Conservation (phyloP, 2,797 vertebrate species). For the Tokudaia muenninki region DNA sequence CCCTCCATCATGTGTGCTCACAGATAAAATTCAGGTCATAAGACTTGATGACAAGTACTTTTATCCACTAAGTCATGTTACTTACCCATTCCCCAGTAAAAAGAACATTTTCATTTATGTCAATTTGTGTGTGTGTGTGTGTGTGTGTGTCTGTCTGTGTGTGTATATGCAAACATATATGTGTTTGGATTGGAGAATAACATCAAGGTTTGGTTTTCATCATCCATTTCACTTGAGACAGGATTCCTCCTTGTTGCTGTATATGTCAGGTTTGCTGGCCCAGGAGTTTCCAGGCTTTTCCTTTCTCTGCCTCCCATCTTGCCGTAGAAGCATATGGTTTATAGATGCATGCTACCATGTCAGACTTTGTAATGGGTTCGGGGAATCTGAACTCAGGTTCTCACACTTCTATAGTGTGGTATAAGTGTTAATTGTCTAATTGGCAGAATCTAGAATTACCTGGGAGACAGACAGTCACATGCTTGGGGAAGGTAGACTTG, state of each 20-base stretch:
- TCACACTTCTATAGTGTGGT: not conserved
- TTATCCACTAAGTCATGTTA: not conserved
- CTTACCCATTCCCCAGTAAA: not conserved
- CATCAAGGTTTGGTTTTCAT: not conserved
- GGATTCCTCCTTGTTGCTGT: not conserved
- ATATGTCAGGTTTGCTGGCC: not conserved
- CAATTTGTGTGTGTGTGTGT: not conserved
- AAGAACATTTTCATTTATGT: not conserved
- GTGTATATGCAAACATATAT: not conserved
- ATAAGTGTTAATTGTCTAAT: not conserved
- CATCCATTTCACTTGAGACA: not conserved
- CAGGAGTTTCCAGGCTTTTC: not conserved
- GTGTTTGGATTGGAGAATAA: not conserved
- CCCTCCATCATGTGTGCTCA: not conserved
- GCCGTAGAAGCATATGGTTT: not conserved
- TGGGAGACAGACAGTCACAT: too few species aligned
- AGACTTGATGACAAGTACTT: not conserved
- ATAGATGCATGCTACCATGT: not conserved
- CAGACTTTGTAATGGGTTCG: not conserved
- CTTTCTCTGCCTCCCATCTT: not conserved
- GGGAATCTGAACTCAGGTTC: not conserved
- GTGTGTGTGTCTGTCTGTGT: too few species aligned
- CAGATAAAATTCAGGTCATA: not conserved
- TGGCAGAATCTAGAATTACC: not conserved
- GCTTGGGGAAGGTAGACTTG: too few species aligned